Percentiles rank a stretch among this genome's conserved stretches.
Evolutionary conservation across 2,113 vertebrate species (phyloP).

Genomic region (Eretmochelys imbricata): DNA sequence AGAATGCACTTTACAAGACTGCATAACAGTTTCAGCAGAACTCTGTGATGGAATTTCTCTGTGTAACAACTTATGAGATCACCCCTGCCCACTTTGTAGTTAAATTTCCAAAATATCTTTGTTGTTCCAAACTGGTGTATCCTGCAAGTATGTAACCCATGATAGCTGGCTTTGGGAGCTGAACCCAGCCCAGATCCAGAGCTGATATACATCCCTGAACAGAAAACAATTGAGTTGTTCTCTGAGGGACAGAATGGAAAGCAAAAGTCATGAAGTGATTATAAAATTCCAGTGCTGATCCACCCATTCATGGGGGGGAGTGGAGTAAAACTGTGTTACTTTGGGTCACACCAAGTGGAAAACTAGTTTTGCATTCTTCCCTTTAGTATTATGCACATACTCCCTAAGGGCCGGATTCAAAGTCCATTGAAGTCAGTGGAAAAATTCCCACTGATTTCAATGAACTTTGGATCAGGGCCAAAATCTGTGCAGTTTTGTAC

Average conservation of each 20-base stretch:
- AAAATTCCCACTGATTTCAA: slow-evolving; percentile 16
- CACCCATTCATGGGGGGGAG: slow-evolving; percentile 1
- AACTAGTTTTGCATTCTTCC: slow-evolving; percentile 24
- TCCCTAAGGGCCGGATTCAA: slow-evolving; percentile 53
- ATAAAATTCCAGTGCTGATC: background rate
- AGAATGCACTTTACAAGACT: slow-evolving; percentile 19
- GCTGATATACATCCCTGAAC: background rate
- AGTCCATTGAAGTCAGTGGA: background rate
- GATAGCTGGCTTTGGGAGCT: slow-evolving; percentile 17
- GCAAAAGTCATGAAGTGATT: slow-evolving; percentile 22
- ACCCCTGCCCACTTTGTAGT: background rate
- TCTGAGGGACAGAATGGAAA: slow-evolving; percentile 45
- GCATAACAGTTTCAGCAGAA: background rate
- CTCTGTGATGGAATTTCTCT: background rate
- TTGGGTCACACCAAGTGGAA: slow-evolving; percentile 25
- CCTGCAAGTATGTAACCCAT: background rate
- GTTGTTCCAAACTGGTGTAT: background rate
- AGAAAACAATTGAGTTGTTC: slow-evolving; percentile 43
- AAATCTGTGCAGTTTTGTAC: slow-evolving; percentile 18
- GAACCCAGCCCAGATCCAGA: background rate
- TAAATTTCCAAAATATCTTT: slow-evolving; percentile 11
- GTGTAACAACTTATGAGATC: background rate
- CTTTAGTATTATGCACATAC: slow-evolving; percentile 13
- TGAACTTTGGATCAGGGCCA: slow-evolving; percentile 34
- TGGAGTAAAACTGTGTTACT: slow-evolving; percentile 43